Percentiles rank a stretch among this genome's conserved stretches.
Evolutionary conservation across 2,113 vertebrate genomes (phyloP).

Genomic region (Rhinolophus ferrumequinum): DNA sequence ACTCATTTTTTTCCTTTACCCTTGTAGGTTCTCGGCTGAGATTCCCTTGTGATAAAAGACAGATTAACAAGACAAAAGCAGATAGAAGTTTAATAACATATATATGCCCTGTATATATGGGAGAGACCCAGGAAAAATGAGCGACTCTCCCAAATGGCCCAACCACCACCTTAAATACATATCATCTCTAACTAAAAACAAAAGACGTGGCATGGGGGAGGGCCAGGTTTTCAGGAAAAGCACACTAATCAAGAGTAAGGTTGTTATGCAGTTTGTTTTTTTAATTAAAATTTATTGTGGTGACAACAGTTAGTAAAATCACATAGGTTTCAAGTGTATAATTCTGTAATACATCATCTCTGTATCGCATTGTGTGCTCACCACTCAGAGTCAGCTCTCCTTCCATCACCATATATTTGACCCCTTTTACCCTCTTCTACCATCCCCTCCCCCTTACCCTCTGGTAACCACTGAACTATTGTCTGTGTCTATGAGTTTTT

Average conservation of each 20-base stretch:
- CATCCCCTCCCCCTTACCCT: too few species aligned
- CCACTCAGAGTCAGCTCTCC: too few species aligned
- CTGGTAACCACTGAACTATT: too few species aligned
- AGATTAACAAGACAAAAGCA: neutral
- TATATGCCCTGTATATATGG: neutral
- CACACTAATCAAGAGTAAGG: neutral
- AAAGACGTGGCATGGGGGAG: neutral
- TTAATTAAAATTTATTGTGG: too few species aligned
- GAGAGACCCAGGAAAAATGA: neutral
- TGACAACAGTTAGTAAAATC: too few species aligned
- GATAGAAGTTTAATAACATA: neutral
- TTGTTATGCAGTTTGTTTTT: neutral
- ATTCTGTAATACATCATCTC: too few species aligned
- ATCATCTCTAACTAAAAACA: neutral
- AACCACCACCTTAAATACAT: neutral
- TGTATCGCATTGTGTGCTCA: too few species aligned
- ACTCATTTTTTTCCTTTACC: neutral
- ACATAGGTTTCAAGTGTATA: too few species aligned
- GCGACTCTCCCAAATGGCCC: neutral
- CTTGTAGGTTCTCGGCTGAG: neutral
- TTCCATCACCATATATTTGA: too few species aligned
- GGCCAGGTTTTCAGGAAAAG: neutral
- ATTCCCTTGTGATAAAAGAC: neutral
- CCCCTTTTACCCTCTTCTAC: too few species aligned
- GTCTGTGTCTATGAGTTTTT: too few species aligned